Evolutionary conservation across 2,797 vertebrate species (phyloP).

Genomic region (Crax fasciolata): DNA sequence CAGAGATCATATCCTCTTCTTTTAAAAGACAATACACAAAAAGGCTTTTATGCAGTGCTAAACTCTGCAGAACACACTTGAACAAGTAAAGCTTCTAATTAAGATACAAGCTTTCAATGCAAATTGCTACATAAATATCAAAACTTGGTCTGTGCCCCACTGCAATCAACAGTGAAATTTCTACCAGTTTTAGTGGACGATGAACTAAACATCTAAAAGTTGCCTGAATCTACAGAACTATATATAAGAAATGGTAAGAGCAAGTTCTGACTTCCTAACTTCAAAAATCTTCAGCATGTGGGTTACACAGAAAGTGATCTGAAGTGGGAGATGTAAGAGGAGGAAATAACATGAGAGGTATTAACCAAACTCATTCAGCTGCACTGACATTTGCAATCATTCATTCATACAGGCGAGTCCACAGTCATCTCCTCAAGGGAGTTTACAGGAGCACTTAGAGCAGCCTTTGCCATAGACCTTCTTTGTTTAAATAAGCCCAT

Average conservation of each 20-base stretch:
- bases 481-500: conserved; percentile 17
- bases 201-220: neutral
- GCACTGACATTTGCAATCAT: neutral
- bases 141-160: neutral
- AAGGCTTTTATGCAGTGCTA: neutral
- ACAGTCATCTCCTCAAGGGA: neutral
- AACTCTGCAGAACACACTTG: neutral
- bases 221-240: neutral
- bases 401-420: neutral
- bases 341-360: neutral
- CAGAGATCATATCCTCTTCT: accelerated
- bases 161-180: neutral
- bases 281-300: neutral
- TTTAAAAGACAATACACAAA: neutral
- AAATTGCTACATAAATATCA: neutral
- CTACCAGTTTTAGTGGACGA: neutral
- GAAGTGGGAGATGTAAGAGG: neutral
- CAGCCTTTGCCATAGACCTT: neutral
- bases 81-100: neutral
- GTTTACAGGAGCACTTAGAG: conserved; percentile 5
- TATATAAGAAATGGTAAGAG: neutral
- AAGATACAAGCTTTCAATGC: neutral
- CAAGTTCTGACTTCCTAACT: neutral
- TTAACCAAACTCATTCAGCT: neutral
- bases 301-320: neutral